Evolutionary conservation across 2,113 vertebrate genomes (phyloP), one percentile per base, ranked within the genome.

Genomic region (Petrocephalus zakoni): DNA sequence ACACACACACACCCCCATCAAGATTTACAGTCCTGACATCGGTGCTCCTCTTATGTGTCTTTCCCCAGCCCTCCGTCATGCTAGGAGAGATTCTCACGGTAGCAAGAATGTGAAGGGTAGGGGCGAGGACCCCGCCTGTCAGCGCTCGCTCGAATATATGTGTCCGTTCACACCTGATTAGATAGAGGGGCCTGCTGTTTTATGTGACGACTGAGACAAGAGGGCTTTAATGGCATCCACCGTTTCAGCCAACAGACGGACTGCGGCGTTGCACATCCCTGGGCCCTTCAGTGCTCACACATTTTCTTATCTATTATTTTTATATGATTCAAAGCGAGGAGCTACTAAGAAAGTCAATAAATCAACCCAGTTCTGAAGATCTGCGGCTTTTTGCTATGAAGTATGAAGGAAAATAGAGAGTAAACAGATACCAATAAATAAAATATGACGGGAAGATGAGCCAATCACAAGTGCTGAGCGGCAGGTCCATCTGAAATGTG

Each of bases 161-260:
- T 95, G 93, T 95, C 94, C 93, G 93, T 95, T 95, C 94, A 95
- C 94, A 95, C 94, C 92, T 92, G 92, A 95, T 95, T 95, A 96
- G 78, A 42, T 90, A 90, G 91, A 89, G 90, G 87, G 92, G 81
- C 89, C 88, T 90, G 42, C 87, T 61, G 90, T 91, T 93, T 82
- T 88, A 91, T 91, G 92, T 89, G 90, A 91, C 88, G 93, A 78
- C 91, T 91, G 91, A 90, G 86, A 90, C 86, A 90, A 89, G 52
- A 51, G 46, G 72, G 75, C n/a, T 46, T 56, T 21, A 46, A 17
- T 64, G 42, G n/a, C 11, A 22, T 47, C 81, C 46, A 19, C 19
- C 8, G 0, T 49, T 46, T 49, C 75, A 42, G 42, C 21, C 37
- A 9, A 83, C 78, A 49, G 17, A 47, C 46, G 9, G 19, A 49